Evolutionary conservation across 2,797 vertebrate species (phyloP).

Genomic region (Staurois parvus): DNA sequence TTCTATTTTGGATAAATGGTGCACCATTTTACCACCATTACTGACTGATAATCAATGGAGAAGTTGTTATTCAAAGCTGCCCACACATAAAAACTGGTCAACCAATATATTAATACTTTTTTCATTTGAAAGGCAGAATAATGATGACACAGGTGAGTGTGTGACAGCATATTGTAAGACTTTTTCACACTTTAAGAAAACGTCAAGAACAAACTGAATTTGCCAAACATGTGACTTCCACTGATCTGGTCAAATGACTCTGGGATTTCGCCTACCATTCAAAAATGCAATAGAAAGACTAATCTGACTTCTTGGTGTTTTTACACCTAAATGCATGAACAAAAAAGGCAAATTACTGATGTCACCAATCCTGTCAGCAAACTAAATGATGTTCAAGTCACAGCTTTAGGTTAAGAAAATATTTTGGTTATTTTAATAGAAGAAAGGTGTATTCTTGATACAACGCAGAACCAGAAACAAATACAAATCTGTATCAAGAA

Average conservation of each 20-base stretch:
- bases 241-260: neutral
- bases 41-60: neutral
- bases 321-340: too few relatives aligned
- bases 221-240: too few relatives aligned
- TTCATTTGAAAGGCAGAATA: neutral
- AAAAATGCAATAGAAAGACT: neutral
- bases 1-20: neutral
- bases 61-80: neutral
- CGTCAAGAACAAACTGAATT: too few relatives aligned
- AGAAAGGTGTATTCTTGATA: neutral
- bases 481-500: neutral
- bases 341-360: neutral
- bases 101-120: neutral
- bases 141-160: neutral
- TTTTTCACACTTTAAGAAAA: too few relatives aligned
- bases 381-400: neutral
- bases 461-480: neutral
- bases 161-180: neutral
- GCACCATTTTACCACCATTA: neutral
- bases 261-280: neutral
- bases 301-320: neutral
- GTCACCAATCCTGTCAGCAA: neutral
- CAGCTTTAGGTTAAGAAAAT: neutral
- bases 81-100: neutral
- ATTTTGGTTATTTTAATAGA: neutral